These are phyloP conservation scores for Plectus sambesii DNA, from an alignment of 1,140 invertebrate genomes.

Conservation along the genomic window DNA sequence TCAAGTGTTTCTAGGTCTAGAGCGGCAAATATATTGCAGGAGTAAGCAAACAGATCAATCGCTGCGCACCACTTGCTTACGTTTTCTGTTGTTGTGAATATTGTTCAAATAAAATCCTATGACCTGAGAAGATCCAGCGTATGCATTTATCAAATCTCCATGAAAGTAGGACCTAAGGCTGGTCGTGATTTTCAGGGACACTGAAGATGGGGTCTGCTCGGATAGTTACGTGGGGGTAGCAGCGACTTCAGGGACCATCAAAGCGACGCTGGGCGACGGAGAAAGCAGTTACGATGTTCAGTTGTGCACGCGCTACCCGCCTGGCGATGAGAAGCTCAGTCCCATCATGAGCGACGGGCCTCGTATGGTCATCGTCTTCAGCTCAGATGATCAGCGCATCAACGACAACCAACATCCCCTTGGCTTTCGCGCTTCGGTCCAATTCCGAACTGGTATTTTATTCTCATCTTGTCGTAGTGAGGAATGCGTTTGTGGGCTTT, in stretches of 20 bases:
- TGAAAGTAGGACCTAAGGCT: too few relatives aligned
- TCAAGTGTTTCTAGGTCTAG: too few relatives aligned
- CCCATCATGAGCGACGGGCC: constrained; percentile 33
- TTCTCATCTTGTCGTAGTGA: too few relatives aligned
- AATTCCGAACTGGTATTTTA: constrained; percentile 38
- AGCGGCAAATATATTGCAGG: too few relatives aligned
- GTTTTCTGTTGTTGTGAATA: too few relatives aligned
- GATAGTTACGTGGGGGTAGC: constrained; percentile 41
- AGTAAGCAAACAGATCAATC: too few relatives aligned
- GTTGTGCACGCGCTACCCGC: constrained; percentile 30
- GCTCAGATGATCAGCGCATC: constrained; percentile 18
- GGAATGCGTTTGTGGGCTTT: too few relatives aligned
- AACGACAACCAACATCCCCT: constrained; percentile 16
- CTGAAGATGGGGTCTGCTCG: constrained; percentile 13
- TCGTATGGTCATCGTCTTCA: constrained; percentile 41
- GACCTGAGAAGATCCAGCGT: too few relatives aligned
- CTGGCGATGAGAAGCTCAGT: constrained; percentile 20
- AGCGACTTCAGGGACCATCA: constrained; percentile 27
- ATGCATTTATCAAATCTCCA: too few relatives aligned
- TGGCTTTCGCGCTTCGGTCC: constrained; percentile 36
- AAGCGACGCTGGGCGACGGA: constrained; percentile 35
- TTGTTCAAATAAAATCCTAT: too few relatives aligned
- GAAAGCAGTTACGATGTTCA: constrained; percentile 38
- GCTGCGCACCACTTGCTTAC: too few relatives aligned
- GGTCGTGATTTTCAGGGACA: too few relatives aligned